Base-by-base conservation (phyloP, 2,113 vertebrate species). In the Fulmarus glacialis region DNA sequence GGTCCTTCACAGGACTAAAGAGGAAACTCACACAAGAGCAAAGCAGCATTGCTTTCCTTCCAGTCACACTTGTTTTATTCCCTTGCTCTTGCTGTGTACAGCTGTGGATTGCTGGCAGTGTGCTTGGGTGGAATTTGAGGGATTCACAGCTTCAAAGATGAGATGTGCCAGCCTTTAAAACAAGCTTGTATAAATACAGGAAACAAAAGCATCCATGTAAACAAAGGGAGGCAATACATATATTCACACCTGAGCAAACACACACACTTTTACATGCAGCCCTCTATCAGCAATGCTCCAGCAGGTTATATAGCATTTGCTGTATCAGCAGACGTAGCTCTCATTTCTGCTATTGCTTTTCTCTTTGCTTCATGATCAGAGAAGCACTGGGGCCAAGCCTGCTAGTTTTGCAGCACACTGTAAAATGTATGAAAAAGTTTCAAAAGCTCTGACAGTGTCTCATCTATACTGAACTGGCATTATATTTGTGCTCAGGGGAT, bases 131-230 rank as follows among this genome's bases (percentile, higher is more conserved):
- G 80, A 89, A 88, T 94, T 94, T 92, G 81, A 90, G 81, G 92
- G 90, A 96, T 96, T 95, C 90, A 58, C 77, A 91, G 93, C 89
- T 92, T 96, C 92, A 95, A 83, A 97, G 81, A 95, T 48, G 83
- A 82, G 70, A 82, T 45, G 22, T 90, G 80, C 93, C 82, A 96
- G 82, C 66, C 56, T 89, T 93, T 77, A 92, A 83, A 96, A 52
- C 89, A 83, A 80, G 93, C 91, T 91, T 88, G 50, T 96, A 66
- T 82, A 91, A 93, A 94, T 82, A 91, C 66, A 52, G 77, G 72
- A 74, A 93, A 88, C 78, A 89, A 95, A 97, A 95, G 79, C 58
- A 89, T 83, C 71, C 47, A 5, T 79, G 90, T 81, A 96, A 96
- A 96, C 80, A 94, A 87, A 78, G 60, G 63, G 38, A 94, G 66